Conservation (phyloP, 2,888 invertebrate species). For the Drosophila fulvimacula region DNA sequence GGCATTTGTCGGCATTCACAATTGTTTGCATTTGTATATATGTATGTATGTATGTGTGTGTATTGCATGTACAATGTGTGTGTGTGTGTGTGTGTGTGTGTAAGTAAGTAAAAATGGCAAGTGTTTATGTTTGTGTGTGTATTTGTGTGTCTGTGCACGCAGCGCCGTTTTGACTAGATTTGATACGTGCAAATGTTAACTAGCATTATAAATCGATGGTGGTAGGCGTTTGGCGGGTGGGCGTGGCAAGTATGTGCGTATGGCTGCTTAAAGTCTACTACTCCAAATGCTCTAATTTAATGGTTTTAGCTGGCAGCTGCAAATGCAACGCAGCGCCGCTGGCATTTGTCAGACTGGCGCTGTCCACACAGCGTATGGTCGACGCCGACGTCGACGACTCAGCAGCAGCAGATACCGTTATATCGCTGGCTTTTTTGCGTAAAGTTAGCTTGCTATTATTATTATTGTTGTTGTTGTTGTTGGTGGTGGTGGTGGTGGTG, state of each 20-base stretch:
- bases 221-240: background rate
- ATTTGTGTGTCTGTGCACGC: slow-evolving; percentile 31
- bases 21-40: slow-evolving; percentile 34
- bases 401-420: slow-evolving; percentile 44
- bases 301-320: slow-evolving; percentile 68
- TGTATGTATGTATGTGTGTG: slow-evolving; percentile 12
- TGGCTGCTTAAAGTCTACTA: slow-evolving; percentile 50
- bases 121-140: slow-evolving; percentile 15
- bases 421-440: slow-evolving; percentile 19
- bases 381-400: slow-evolving; percentile 43
- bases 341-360: slow-evolving; percentile 53
- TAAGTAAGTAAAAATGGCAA: slow-evolving; percentile 45
- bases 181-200: slow-evolving; percentile 18
- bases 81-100: slow-evolving; percentile 14
- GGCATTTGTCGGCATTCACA: slow-evolving; percentile 43
- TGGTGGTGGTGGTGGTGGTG: slow-evolving; percentile 5
- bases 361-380: slow-evolving; percentile 75
- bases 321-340: slow-evolving; percentile 29
- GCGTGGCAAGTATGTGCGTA: slow-evolving; percentile 26
- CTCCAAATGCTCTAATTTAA: slow-evolving; percentile 81
- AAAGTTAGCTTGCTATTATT: slow-evolving; percentile 12
- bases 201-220: slow-evolving; percentile 6
- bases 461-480: background rate
- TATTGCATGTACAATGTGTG: slow-evolving; percentile 17
- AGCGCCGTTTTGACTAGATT: slow-evolving; percentile 60